Base-by-base conservation (phyloP, 2,113 vertebrate genomes). In the Hemiprocne comata region DNA sequence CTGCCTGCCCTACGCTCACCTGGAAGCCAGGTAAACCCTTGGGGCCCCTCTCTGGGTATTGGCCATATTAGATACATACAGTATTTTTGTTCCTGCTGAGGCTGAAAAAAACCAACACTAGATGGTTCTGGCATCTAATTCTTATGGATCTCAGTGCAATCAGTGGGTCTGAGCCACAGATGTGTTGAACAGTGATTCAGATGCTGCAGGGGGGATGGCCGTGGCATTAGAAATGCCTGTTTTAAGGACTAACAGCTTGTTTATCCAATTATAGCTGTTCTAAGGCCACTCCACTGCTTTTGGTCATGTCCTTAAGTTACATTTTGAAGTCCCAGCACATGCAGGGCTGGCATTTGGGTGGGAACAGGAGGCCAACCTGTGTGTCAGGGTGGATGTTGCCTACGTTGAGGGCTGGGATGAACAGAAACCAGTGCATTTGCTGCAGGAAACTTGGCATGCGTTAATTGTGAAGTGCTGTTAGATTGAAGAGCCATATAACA, bases 271-370 rank as follows among this genome's bases (percentile, higher is more conserved):
- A 10, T 9, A 44, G 38, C 62, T 65, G 6, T 46, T 57, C 42
- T 64, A 21, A 11, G 54, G 25, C 5, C 19, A 33, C 69, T 69
- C 33, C 60, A 15, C 26, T 42, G 40, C 17, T 38, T 89, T 61
- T 70, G 40, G 24, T 12, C 21, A 4, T 13, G 10, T 1, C 4
- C 9, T 73, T 61, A 53, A 61, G 60, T 42, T 40, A 18, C 19
- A 70, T 1, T 44, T 58, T 62, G n/a, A 78, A 2, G 6, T 54
- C 17, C 17, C 10, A 48, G n/a, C 54, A 57, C 10, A 6, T 4
- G 1, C 3, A 9, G 38, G 29, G 3, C 16, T 12, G 8, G 26
- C 0, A 0, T 79, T 54, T 33, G 19, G 33, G 14, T 79, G 29
- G 75, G 34, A 78, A 36, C 1, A 4, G 57, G 74, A 71, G 15